A percentile compares a stretch with the other conserved stretches of the same genome.
phyloP scores from a whole-genome alignment of 2,888 invertebrate species.

The Molanna angustata region DNA sequence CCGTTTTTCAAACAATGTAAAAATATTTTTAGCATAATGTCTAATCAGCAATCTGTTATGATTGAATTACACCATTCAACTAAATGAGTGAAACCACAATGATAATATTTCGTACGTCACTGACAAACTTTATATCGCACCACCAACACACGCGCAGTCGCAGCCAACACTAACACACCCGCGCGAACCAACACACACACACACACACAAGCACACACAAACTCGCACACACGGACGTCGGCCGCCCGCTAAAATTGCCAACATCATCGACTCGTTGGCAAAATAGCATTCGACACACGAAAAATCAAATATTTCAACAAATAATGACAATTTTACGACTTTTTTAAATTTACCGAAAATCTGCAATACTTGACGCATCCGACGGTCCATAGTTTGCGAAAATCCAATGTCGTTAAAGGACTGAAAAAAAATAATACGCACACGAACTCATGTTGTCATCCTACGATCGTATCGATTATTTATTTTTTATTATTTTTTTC shows the following conservation, averaged over 20 bases:
- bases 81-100: too few species aligned
- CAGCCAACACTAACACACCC: constrained; percentile 24
- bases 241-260: too few species aligned
- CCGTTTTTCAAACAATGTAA: too few species aligned
- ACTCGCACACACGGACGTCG: constrained; percentile 8
- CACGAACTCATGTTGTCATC: background rate
- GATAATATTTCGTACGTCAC: background rate
- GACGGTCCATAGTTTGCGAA: constrained; percentile 2
- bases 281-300: too few species aligned
- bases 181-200: too few species aligned
- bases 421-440: constrained; percentile 30
- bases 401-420: constrained; percentile 5
- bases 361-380: background rate
- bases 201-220: too few species aligned
- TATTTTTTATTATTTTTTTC: constrained; percentile 4
- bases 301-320: constrained; percentile 10
- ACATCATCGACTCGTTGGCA: too few species aligned
- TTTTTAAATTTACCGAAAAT: constrained; percentile 24
- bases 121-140: constrained; percentile 9
- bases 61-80: too few species aligned
- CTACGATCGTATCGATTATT: constrained; percentile 12
- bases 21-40: too few species aligned
- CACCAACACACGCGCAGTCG: constrained; percentile 32
- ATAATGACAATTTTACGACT: constrained; percentile 18
- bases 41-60: too few species aligned